Base-by-base conservation (phyloP, 2,113 vertebrate species). In the Varanus salvator region DNA sequence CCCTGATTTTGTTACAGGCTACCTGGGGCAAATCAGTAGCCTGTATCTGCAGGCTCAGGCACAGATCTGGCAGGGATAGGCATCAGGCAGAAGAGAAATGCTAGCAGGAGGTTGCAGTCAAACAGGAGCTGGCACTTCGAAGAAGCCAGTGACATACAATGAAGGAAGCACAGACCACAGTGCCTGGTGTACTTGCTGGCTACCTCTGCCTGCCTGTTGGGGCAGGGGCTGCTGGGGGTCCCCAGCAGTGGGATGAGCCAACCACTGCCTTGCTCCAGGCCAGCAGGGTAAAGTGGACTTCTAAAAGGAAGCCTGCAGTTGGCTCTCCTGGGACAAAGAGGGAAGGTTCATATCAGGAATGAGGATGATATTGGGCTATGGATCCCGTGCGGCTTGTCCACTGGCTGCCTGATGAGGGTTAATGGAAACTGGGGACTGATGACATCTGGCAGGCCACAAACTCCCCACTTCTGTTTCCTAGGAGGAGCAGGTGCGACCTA, bases 171-270 rank as follows among this genome's bases (percentile, higher is more conserved):
- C 60, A 52, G 50, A 19, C 3, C 8, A 27, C 52, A 71, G 25
- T 11, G 27, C 1, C 6, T 6, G 60, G 2, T 21, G 52, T 3
- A 15, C 11, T 1, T 80, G 29, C 23, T 0, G 2, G 31, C n/a
- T 1, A 50, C 76, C 6, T 38, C 80, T 17, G 27, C 15, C 31
- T 69, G 1, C 31, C 31, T 80, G 21, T 15, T 54, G 15, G 60
- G 80, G n/a, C 19, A 50, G 23, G 48, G 15, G 19, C 27, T 48
- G 54, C 76, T 57, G 50, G 84, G 31, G 27, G 25, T 54, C 34
- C 14, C 6, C 50, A 80, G 50, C 31, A 29, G 11, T 3, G 15
- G 8, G 27, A 1, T 38, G 34, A 34, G 19, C 3, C n/a, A 60
- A 4, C 77, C 78, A 34, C 27, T 82, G 34, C 48, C n/a, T 29